Percentiles rank a stretch among this genome's conserved stretches.
Conservation (phyloP, 2,113 vertebrate genomes). For the Tetraodon nigroviridis region DNA sequence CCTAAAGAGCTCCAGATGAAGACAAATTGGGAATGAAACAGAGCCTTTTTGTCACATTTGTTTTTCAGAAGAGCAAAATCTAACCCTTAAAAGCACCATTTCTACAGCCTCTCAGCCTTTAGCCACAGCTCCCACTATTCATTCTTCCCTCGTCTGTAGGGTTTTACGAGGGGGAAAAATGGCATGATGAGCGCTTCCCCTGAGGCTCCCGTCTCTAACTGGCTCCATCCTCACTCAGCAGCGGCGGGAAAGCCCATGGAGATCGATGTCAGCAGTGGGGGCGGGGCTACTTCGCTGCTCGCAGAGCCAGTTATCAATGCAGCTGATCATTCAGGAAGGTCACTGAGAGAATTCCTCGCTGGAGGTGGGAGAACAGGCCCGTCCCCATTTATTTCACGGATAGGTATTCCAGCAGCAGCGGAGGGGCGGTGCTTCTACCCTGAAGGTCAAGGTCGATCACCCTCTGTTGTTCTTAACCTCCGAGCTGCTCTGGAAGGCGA, state of each 20-base stretch:
- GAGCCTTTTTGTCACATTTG: neutral
- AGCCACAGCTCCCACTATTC: constrained; percentile 6
- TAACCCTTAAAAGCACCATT: neutral
- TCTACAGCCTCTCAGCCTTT: constrained; percentile 13
- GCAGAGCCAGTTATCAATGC: constrained; percentile 37
- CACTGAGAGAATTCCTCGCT: constrained; percentile 24
- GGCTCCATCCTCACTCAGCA: constrained; percentile 34
- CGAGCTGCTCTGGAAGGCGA: constrained; percentile 11
- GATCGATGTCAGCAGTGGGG: constrained; percentile 30
- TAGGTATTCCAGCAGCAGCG: constrained; percentile 17
- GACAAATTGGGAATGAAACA: neutral
- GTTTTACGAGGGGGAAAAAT: constrained; percentile 26
- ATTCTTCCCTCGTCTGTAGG: constrained; percentile 32
- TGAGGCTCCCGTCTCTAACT: constrained; percentile 27
- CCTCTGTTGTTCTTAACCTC: constrained; percentile 18
- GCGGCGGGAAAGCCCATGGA: constrained; percentile 35
- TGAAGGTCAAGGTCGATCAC: constrained; percentile 26
- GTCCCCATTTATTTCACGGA: constrained; percentile 24
- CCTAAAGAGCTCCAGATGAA: constrained; percentile 1
- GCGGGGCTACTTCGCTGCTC: constrained; percentile 39
- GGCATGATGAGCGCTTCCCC: constrained; percentile 21
- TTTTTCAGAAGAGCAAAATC: neutral
- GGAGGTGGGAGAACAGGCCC: constrained; percentile 18
- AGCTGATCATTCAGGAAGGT: constrained; percentile 38
- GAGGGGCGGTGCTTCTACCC: neutral